Conservation (phyloP, 2,888 invertebrate species). For the Heliconius cydno region DNA sequence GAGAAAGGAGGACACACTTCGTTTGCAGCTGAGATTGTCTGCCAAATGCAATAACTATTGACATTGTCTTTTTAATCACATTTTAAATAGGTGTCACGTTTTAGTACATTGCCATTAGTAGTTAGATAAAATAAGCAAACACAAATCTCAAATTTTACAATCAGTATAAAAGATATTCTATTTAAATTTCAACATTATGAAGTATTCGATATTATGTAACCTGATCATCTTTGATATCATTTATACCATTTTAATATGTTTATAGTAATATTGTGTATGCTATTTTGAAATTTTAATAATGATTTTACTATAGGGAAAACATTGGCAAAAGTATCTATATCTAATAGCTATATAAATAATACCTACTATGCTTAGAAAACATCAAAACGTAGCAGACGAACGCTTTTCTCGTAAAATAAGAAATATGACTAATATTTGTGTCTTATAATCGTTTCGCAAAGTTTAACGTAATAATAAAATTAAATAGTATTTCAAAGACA, state of each 20-base stretch:
- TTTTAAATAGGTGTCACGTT: neutral
- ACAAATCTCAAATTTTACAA: neutral
- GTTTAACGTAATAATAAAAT: neutral
- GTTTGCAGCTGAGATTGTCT: neutral
- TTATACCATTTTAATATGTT: too few species aligned
- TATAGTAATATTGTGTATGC: too few species aligned
- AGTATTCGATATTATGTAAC: neutral
- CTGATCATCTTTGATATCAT: neutral
- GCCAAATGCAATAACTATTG: constrained; percentile 11
- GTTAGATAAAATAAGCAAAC: neutral
- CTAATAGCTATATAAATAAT: too few species aligned
- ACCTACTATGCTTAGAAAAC: neutral
- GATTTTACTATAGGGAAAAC: too few species aligned
- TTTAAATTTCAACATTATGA: neutral
- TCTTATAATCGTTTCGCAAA: neutral
- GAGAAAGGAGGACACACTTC: neutral
- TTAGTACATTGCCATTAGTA: neutral
- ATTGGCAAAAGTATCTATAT: too few species aligned
- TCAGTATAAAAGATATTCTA: neutral
- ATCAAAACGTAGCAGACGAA: neutral
- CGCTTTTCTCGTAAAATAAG: neutral
- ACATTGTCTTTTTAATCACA: neutral
- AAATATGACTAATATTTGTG: neutral
- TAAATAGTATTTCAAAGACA: neutral
- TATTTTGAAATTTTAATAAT: too few species aligned